Evolutionary conservation across 1,140 invertebrate genomes (phyloP).

Genomic region (Saccostrea cuccullata): DNA sequence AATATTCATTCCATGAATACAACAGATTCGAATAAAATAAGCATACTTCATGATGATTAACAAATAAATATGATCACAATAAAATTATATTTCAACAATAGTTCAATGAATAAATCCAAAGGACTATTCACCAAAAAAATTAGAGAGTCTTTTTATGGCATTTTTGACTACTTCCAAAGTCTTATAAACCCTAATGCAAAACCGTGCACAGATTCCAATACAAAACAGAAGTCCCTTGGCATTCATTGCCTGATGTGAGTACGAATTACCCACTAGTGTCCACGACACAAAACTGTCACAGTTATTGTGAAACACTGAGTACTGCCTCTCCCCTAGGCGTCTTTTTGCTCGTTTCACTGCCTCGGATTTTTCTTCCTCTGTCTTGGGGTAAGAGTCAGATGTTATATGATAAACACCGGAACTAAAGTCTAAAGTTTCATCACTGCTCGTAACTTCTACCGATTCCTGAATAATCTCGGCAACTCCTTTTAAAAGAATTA

Average conservation of each 20-base stretch:
- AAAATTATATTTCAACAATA: too few species aligned
- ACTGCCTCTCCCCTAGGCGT: neutral
- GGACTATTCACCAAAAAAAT: neutral
- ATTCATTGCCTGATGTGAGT: constrained; percentile 20
- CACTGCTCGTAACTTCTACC: neutral
- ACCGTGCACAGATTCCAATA: neutral
- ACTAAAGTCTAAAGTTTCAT: neutral
- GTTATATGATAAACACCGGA: neutral
- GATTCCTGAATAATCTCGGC: neutral
- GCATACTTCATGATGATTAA: neutral
- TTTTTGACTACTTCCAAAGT: neutral
- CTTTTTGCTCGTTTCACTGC: neutral
- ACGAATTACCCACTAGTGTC: neutral
- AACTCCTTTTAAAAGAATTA: constrained; percentile 15
- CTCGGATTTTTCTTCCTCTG: neutral
- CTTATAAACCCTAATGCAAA: neutral
- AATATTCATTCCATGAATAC: neutral
- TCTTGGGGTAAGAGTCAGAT: neutral
- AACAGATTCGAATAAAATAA: neutral
- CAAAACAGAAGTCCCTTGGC: neutral
- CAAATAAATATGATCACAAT: neutral
- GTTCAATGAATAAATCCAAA: neutral
- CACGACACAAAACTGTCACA: constrained; percentile 28
- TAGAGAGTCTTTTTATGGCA: neutral
- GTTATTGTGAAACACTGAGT: constrained; percentile 8